phyloP scores from a whole-genome alignment of 2,113 vertebrate species.

The Origma solitaria region DNA sequence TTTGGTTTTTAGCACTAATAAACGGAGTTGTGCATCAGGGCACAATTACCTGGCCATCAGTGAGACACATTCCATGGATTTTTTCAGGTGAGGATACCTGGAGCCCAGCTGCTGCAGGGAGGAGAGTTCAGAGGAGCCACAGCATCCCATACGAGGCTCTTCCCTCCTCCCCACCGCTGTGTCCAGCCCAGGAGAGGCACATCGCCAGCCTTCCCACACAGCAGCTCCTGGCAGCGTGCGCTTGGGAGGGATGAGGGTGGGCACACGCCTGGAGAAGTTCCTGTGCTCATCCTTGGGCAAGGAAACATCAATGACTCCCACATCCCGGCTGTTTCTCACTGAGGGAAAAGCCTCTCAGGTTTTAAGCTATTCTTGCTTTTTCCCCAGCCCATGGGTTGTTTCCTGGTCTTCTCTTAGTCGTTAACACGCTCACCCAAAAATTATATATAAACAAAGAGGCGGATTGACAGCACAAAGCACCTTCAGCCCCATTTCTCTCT shows the following conservation, averaged over 20 bases:
- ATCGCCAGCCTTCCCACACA: neutral
- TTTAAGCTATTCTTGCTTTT: neutral
- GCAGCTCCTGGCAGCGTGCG: neutral
- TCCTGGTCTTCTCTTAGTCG: neutral
- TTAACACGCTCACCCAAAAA: neutral
- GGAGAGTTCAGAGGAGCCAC: neutral
- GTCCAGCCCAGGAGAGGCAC: neutral
- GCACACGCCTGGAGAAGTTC: neutral
- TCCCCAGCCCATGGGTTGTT: neutral
- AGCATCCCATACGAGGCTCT: neutral
- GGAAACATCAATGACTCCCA: conserved; percentile 50
- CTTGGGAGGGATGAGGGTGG: neutral
- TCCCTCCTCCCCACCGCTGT: neutral
- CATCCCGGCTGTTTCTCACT: neutral
- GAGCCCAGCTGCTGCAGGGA: neutral
- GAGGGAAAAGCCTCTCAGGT: conserved; percentile 8
- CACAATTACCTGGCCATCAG: neutral
- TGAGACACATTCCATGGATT: neutral
- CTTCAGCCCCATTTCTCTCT: too few species aligned
- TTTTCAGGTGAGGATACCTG: neutral
- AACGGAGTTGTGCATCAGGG: neutral
- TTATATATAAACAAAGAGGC: accelerated
- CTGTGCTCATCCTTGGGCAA: conserved; percentile 1
- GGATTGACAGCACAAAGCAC: too few species aligned
- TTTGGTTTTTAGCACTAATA: neutral